These are phyloP conservation scores for Erinaceus europaeus DNA, from an alignment of 2,113 vertebrate species.

Conservation along the genomic window DNA sequence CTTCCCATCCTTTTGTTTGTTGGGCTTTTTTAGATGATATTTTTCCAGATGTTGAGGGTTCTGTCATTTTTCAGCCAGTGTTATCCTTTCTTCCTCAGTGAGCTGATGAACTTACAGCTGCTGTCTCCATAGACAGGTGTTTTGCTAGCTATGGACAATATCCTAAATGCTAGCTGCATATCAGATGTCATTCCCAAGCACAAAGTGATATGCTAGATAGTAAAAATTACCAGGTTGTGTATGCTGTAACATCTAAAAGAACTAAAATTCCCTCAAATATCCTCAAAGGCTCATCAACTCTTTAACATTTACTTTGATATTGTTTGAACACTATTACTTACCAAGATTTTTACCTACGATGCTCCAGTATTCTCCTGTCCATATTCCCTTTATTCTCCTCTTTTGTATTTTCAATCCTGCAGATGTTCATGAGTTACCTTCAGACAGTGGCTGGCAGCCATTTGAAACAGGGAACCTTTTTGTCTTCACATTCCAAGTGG, in stretches of 20 bases:
- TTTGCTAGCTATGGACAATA: constrained; percentile 60
- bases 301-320: constrained; percentile 28
- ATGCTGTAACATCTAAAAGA: constrained; percentile 40
- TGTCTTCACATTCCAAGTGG: constrained; percentile 4
- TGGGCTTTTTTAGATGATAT: constrained; percentile 53
- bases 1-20: constrained; percentile 50
- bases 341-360: neutral
- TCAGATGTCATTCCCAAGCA: constrained; percentile 42
- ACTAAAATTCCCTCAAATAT: neutral
- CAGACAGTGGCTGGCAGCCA: neutral
- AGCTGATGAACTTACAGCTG: constrained; percentile 45
- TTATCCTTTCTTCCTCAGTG: constrained; percentile 46
- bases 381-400: neutral
- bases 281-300: constrained; percentile 6
- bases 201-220: constrained; percentile 4
- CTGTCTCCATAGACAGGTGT: constrained; percentile 59
- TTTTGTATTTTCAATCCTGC: neutral
- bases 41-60: constrained; percentile 63
- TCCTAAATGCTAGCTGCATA: constrained; percentile 36
- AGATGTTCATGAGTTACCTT: constrained; percentile 1
- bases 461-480: constrained; percentile 13
- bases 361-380: neutral
- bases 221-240: constrained; percentile 24
- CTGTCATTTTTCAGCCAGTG: constrained; percentile 68
- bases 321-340: neutral